These are phyloP conservation scores for Drosophila burlai DNA, from an alignment of 1,140 invertebrate species.

Conservation along the genomic window DNA sequence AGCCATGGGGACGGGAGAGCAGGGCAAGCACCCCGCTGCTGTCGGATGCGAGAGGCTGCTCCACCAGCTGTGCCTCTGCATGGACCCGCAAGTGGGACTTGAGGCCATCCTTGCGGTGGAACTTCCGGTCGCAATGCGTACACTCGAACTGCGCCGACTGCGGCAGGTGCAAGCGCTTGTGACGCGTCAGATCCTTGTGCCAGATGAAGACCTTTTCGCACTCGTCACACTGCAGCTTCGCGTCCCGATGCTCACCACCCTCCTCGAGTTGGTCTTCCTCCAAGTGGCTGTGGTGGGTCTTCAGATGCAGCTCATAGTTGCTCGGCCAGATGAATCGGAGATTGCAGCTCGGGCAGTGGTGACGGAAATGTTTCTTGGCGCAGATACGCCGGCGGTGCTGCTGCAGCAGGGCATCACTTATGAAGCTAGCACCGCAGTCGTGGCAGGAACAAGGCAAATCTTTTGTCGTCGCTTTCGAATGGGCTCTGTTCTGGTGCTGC, in stretches of 20 bases:
- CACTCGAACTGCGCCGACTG: slow-evolving; percentile 86
- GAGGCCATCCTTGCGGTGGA: slow-evolving; percentile 86
- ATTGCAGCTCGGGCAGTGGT: slow-evolving; percentile 52
- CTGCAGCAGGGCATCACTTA: slow-evolving; percentile 55
- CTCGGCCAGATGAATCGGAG: slow-evolving; percentile 64
- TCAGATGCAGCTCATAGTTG: slow-evolving; percentile 59
- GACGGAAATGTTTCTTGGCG: slow-evolving; percentile 47
- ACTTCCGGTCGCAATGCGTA: slow-evolving; percentile 86
- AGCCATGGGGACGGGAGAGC: slow-evolving; percentile 66
- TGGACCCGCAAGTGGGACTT: slow-evolving; percentile 76
- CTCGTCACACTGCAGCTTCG: slow-evolving; percentile 85
- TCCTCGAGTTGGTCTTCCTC: background rate
- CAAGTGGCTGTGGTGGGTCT: slow-evolving; percentile 29
- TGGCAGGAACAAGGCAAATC: slow-evolving; percentile 44
- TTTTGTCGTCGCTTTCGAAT: slow-evolving; percentile 9
- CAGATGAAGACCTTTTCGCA: slow-evolving; percentile 86
- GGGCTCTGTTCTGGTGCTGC: slow-evolving; percentile 55
- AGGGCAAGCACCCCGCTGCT: slow-evolving; percentile 18
- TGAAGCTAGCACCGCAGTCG: slow-evolving; percentile 50
- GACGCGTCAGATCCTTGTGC: slow-evolving; percentile 86
- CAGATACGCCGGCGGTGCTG: slow-evolving; percentile 62
- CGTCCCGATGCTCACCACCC: slow-evolving; percentile 13
- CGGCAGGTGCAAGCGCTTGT: slow-evolving; percentile 85
- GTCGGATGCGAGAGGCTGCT: background rate
- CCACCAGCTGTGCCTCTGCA: slow-evolving; percentile 4